A percentile compares a stretch with the other conserved stretches of the same genome.
Conservation (phyloP, 2,888 invertebrate species). For the Morpho deidamia region DNA sequence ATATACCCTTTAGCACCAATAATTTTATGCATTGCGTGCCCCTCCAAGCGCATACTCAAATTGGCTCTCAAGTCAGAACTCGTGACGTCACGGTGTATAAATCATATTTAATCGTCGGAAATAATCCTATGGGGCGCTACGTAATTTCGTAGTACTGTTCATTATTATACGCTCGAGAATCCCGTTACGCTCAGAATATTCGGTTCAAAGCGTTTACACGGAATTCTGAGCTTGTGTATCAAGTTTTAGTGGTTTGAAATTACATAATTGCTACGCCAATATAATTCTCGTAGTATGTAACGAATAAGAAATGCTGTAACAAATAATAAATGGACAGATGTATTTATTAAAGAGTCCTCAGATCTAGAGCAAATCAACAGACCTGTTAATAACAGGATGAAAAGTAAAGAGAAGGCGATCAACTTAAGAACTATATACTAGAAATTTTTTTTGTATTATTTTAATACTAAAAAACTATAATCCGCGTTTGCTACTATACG, state of each 20-base stretch:
- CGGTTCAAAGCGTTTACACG: constrained; percentile 15
- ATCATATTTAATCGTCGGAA: constrained; percentile 60
- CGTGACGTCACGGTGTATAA: constrained; percentile 58
- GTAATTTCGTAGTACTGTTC: constrained; percentile 29
- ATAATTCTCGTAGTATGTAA: too few relatives aligned
- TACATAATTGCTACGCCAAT: constrained; percentile 7
- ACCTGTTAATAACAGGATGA: too few relatives aligned
- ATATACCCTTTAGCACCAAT: constrained; percentile 13
- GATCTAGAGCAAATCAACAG: too few relatives aligned
- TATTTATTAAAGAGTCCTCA: too few relatives aligned
- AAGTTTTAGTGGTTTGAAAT: constrained; percentile 5
- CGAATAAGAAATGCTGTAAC: background rate
- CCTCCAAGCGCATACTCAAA: constrained; percentile 49
- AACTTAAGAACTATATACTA: too few relatives aligned
- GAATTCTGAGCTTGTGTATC: constrained; percentile 12
- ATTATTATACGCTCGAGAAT: constrained; percentile 23
- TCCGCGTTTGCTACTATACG: too few relatives aligned
- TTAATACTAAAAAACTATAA: too few relatives aligned
- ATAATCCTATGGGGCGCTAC: constrained; percentile 36
- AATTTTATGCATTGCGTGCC: constrained; percentile 66
- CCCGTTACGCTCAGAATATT: constrained; percentile 15
- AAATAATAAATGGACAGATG: too few relatives aligned
- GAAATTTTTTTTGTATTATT: too few relatives aligned
- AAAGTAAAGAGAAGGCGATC: too few relatives aligned
- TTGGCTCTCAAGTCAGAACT: constrained; percentile 35